Base-by-base conservation (phyloP, 2,113 vertebrate species). In the Spizaetus ornatus region DNA sequence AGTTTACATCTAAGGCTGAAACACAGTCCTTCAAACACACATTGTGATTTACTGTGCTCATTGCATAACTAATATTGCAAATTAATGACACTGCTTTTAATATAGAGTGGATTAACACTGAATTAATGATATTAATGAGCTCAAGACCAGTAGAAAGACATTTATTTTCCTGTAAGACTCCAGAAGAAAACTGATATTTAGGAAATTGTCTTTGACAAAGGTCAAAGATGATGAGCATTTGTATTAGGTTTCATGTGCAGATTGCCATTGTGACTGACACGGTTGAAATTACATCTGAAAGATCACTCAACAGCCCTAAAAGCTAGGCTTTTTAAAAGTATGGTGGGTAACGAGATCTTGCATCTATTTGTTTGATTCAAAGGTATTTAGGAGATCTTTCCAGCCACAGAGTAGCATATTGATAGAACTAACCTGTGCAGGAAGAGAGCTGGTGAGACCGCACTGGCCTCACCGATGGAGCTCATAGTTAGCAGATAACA, bases 41-140 rank as follows among this genome's bases (percentile, higher is more conserved):
- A 17, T 13, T 40, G 17, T 43, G 22, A 42, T 83, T 86, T 76
- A 47, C 71, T 80, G 14, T 43, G 18, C 27, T 86, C 34, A 53
- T 58, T 95, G 42, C 19, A 40, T 87, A 88, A 92, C 55, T 85
- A 95, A 94, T 89, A 69, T 3, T 76, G 71, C 63, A 96, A 86
- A 80, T 72, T 82, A 69, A 86, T 82, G 65, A 7, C 18, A 13
- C n/a, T 87, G n/a, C 3, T 63, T 96, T 95, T 87, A 96, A 90
- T 92, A 29, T 9, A 56, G 26, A 76, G 42, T 76, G 48, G 45
- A 83, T 83, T 90, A 94, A 90, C n/a, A 58, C 38, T 48, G 36
- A 94, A 73, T 88, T 90, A 92, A 70, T 94, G 3, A 50, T 61
- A 59, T 69, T 52, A 93, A 74, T 72, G 59, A 65, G 63, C 76